These are phyloP conservation scores for Sinocyclocheilus maitianheensis DNA, from an alignment of 2,113 vertebrate species.

Conservation along the genomic window DNA sequence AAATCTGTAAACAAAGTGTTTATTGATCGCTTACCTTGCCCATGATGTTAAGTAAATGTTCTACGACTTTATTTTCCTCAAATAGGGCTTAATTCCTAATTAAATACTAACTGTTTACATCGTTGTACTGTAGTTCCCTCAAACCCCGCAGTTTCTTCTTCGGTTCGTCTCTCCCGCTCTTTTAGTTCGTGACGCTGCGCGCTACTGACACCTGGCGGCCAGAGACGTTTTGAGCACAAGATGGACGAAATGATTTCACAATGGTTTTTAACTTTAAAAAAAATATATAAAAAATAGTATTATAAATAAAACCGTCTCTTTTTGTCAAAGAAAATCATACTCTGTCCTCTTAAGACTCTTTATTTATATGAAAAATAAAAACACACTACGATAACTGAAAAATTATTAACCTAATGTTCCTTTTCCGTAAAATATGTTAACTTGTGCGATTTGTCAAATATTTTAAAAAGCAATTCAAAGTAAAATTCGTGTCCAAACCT, in stretches of 20 bases:
- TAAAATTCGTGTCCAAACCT: no score
- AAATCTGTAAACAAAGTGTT: background rate
- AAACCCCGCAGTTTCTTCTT: background rate
- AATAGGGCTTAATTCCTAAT: background rate
- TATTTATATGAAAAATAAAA: background rate
- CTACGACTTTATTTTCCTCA: background rate
- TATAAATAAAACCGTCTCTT: background rate
- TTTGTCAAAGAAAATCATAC: background rate
- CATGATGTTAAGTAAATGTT: background rate
- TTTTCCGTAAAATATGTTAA: background rate
- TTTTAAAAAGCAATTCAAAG: background rate
- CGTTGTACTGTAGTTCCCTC: no score
- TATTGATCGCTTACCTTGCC: background rate
- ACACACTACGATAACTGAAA: background rate
- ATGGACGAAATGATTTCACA: no score
- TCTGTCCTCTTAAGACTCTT: background rate
- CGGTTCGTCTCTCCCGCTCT: slow-evolving; percentile 20
- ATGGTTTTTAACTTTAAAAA: no score
- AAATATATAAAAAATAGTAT: no score
- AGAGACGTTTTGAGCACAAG: background rate
- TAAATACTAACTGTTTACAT: background rate
- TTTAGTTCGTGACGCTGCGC: background rate
- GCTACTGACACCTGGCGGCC: background rate
- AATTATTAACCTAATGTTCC: background rate
- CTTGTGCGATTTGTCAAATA: background rate